phyloP scores from a whole-genome alignment of 2,113 vertebrate species.

The Podiceps cristatus region DNA sequence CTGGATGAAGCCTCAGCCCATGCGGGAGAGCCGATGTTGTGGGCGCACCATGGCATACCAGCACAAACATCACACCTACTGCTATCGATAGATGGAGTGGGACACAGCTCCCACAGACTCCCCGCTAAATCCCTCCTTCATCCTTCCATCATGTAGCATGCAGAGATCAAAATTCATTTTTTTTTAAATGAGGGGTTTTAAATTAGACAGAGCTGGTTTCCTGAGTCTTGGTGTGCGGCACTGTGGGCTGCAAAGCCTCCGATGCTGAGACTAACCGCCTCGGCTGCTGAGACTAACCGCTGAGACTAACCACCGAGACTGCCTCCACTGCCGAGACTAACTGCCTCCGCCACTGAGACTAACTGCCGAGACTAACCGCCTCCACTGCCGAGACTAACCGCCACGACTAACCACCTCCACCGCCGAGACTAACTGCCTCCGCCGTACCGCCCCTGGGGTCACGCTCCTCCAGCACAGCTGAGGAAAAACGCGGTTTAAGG shows the following conservation, averaged over 20 bases:
- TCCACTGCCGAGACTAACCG: background rate
- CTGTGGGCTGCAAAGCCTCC: background rate
- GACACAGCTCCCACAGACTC: background rate
- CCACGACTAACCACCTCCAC: background rate
- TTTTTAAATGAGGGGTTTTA: background rate
- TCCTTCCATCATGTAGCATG: background rate
- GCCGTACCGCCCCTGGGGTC: accelerated
- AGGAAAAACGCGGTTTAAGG: accelerated
- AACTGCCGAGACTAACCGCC: background rate
- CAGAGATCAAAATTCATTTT: background rate
- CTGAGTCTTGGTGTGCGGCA: accelerated
- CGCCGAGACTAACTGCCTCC: too few relatives aligned
- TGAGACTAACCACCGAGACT: too few relatives aligned
- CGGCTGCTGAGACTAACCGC: too few relatives aligned
- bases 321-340: too few relatives aligned
- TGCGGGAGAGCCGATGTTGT: accelerated
- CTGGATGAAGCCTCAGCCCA: background rate
- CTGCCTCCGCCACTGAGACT: background rate
- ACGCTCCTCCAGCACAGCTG: accelerated
- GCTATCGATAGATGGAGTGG: accelerated
- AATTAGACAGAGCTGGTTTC: background rate
- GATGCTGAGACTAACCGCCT: background rate
- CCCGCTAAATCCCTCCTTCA: background rate
- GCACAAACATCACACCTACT: background rate
- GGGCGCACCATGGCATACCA: accelerated